Evolutionary conservation across 2,888 invertebrate species (phyloP).

Genomic region (Drosophila maculinotata): DNA sequence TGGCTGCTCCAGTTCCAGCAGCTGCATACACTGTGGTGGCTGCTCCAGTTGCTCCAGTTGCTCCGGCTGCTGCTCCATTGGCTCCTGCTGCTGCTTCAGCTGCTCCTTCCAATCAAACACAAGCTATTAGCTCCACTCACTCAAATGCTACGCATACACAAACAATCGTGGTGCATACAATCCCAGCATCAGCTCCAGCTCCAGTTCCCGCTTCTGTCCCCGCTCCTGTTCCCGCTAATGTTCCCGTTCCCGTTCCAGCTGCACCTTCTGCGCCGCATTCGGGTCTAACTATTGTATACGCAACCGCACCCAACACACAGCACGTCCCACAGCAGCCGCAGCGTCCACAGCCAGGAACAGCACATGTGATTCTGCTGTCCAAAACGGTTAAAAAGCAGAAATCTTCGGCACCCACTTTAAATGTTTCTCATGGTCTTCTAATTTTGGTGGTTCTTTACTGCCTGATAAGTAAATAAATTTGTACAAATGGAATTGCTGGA

Average conservation of each 20-base stretch:
- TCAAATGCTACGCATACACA: slow-evolving; percentile 23
- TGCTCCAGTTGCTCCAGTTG: slow-evolving; percentile 2
- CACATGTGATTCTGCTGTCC: slow-evolving; percentile 40
- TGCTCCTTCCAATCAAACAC: slow-evolving; percentile 4
- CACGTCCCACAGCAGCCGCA: background rate
- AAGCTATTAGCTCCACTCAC: background rate
- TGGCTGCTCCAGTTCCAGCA: slow-evolving; percentile 15
- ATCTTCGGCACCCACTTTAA: slow-evolving; percentile 23
- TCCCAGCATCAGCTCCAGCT: slow-evolving; percentile 3
- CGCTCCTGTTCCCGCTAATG: background rate
- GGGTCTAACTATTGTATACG: slow-evolving; percentile 16
- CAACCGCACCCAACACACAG: slow-evolving; percentile 7
- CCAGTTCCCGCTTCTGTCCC: background rate
- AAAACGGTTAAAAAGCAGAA: slow-evolving; percentile 44
- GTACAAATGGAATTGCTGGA: background rate
- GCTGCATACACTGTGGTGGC: background rate
- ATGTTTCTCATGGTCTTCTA: slow-evolving; percentile 27
- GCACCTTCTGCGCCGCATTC: slow-evolving; percentile 4
- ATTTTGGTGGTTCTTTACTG: slow-evolving; percentile 31
- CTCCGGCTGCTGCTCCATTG: slow-evolving; percentile 12
- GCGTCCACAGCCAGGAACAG: slow-evolving; percentile 3
- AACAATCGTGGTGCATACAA: slow-evolving; percentile 1
- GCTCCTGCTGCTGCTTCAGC: background rate
- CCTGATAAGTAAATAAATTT: slow-evolving; percentile 15
- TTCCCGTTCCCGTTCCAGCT: background rate